A percentile compares a stretch with the other conserved stretches of the same genome.
phyloP scores from a whole-genome alignment of 2,797 vertebrate species.

The Morelia viridis region DNA sequence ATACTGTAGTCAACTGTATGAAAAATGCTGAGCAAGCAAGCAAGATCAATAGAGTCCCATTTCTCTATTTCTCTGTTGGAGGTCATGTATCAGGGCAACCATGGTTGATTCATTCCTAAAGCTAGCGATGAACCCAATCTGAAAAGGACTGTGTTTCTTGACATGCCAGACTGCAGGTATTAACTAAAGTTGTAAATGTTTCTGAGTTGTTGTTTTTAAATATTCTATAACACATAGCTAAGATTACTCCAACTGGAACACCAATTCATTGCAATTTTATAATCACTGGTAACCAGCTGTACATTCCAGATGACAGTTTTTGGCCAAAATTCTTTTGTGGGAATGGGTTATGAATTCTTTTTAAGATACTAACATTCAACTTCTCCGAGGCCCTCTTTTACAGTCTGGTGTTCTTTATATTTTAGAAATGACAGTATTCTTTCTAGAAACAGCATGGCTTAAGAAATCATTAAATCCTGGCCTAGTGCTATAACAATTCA shows the following conservation, averaged over 20 bases:
- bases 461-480: background rate
- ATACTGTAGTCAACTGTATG: background rate
- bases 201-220: background rate
- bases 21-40: background rate
- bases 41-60: background rate
- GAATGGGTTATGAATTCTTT: background rate
- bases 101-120: background rate
- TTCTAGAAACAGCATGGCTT: conserved; percentile 13
- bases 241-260: background rate
- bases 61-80: background rate
- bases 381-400: background rate
- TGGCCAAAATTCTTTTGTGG: background rate
- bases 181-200: background rate
- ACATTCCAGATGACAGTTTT: conserved; percentile 4
- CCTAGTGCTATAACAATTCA: background rate
- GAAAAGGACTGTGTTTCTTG: background rate
- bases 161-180: background rate
- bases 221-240: background rate
- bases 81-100: background rate
- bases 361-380: background rate
- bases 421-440: background rate
- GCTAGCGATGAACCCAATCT: background rate
- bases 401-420: background rate
- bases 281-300: background rate
- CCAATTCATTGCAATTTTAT: background rate